Conservation (phyloP, 1,140 invertebrate genomes). For the Gonatopus flavifemur region DNA sequence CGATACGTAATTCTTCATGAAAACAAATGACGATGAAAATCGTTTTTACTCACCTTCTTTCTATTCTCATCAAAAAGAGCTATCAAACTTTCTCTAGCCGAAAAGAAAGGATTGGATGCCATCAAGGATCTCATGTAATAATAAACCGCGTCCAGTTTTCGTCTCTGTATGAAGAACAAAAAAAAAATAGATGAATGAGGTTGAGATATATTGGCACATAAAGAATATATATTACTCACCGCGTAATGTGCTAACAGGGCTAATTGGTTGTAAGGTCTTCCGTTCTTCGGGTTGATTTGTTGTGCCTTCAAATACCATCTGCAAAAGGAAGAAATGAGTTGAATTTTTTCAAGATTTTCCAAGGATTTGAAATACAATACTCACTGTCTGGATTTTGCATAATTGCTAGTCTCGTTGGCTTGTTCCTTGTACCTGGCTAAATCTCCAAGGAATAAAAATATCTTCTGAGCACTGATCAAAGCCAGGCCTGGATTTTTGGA, state of each 20-base stretch:
- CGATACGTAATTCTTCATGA: too few species aligned
- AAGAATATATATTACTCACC: conserved; percentile 63
- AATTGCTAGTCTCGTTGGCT: conserved; percentile 81
- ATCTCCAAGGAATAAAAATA: conserved; percentile 88
- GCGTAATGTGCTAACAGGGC: conserved; percentile 89
- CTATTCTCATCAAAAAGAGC: conserved; percentile 91
- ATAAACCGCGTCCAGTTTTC: conserved; percentile 95
- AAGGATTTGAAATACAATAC: too few species aligned
- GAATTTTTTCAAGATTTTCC: too few species aligned
- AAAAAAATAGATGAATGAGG: conserved; percentile 26
- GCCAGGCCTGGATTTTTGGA: conserved; percentile 77
- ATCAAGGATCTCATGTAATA: conserved; percentile 94
- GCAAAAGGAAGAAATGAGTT: conserved; percentile 35
- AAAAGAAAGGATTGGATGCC: conserved; percentile 89
- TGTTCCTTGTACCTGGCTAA: conserved; percentile 87
- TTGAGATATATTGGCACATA: neutral
- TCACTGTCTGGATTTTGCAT: conserved; percentile 78
- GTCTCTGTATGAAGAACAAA: too few species aligned
- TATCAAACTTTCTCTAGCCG: conserved; percentile 84
- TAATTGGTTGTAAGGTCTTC: conserved; percentile 90
- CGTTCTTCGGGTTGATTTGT: conserved; percentile 92
- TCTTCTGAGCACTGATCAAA: conserved; percentile 81
- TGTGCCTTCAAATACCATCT: conserved; percentile 92
- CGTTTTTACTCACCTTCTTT: conserved; percentile 73
- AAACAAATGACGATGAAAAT: neutral